These are phyloP conservation scores for Euthynnus affinis DNA, from an alignment of 2,797 vertebrate species.

Conservation along the genomic window DNA sequence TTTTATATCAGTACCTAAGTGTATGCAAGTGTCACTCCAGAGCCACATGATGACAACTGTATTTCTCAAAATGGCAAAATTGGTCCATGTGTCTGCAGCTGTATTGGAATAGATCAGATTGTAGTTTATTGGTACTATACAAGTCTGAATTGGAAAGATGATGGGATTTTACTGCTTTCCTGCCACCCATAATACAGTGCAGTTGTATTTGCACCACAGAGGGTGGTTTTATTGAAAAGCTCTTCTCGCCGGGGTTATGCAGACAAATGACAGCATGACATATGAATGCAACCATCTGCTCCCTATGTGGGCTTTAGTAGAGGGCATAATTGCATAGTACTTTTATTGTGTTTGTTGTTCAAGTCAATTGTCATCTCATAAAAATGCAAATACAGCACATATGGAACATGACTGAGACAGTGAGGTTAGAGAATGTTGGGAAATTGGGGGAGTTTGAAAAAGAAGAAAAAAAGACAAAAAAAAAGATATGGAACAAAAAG, in stretches of 20 bases:
- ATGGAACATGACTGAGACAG: slow-evolving; percentile 42
- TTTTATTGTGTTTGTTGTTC: slow-evolving; percentile 73
- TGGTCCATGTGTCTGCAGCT: slow-evolving; percentile 30
- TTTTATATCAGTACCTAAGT: slow-evolving; percentile 46
- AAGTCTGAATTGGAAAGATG: slow-evolving; percentile 53
- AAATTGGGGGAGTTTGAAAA: slow-evolving; percentile 22
- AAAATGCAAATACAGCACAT: slow-evolving; percentile 70
- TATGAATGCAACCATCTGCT: slow-evolving; percentile 62
- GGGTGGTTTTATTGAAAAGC: slow-evolving; percentile 64
- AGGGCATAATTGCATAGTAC: slow-evolving; percentile 57
- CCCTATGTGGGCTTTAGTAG: slow-evolving; percentile 50
- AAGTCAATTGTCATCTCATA: slow-evolving; percentile 66
- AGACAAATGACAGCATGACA: slow-evolving; percentile 64
- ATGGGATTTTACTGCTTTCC: slow-evolving; percentile 58
- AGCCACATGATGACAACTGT: slow-evolving; percentile 28
- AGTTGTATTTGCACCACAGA: slow-evolving; percentile 55
- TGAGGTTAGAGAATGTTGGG: slow-evolving; percentile 7
- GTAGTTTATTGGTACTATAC: slow-evolving; percentile 51
- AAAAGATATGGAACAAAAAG: neutral
- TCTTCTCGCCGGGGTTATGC: slow-evolving; percentile 58
- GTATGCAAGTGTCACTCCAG: slow-evolving; percentile 26
- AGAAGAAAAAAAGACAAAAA: neutral
- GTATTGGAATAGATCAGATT: slow-evolving; percentile 50
- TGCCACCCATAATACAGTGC: slow-evolving; percentile 24
- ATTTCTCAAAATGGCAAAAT: slow-evolving; percentile 39